Base-by-base conservation (phyloP, 2,113 vertebrate species). In the Glaucidium brasilianum region DNA sequence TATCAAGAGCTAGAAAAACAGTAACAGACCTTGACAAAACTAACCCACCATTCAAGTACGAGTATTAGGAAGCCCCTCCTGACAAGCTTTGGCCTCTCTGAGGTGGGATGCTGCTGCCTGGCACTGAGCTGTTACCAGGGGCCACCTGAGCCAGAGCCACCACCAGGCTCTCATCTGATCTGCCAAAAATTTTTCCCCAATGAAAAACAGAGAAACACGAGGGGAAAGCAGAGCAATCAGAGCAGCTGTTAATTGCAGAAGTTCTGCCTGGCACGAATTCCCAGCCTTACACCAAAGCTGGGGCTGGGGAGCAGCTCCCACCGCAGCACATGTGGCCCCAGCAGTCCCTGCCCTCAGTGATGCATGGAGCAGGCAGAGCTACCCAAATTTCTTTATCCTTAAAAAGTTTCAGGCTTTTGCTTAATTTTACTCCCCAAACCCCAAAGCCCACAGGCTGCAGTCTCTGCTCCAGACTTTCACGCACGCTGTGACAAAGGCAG, bases 311-410 rank as follows among this genome's bases (percentile, higher is more conserved):
- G 14, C 49, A 1, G 76, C 49, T 53, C 60, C 18, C 8, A 6
- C 30, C 3, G 1, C 2, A 6, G 77, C 13, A 8, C 15, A 6
- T 27, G 5, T 4, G 1, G 13, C 11, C 35, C 30, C 35, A 45
- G 55, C 21, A 21, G 53, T 21, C 49, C 49, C 59, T 52, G 20
- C 29, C 15, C 41, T 5, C 20, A 14, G 68, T 9, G 68, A 32
- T 1, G 2, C 6, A 0, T 2, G 20, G 45, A 67, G 53, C 45
- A 4, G 30, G n/a, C 53, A 49, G 62, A 68, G 19, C 53, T 39
- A 13, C 34, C 29, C 8, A 0, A 3, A 17, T 32, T 47, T n/a
- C 68, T 22, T 53, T 5, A 20, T 4, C 39, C 20, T n/a, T 20
- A 30, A n/a, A 16, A 23, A 80, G 37, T 27, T 20, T 23, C 62